Evolutionary conservation across 2,888 invertebrate genomes (phyloP).

Genomic region (Nysson spinosus): DNA sequence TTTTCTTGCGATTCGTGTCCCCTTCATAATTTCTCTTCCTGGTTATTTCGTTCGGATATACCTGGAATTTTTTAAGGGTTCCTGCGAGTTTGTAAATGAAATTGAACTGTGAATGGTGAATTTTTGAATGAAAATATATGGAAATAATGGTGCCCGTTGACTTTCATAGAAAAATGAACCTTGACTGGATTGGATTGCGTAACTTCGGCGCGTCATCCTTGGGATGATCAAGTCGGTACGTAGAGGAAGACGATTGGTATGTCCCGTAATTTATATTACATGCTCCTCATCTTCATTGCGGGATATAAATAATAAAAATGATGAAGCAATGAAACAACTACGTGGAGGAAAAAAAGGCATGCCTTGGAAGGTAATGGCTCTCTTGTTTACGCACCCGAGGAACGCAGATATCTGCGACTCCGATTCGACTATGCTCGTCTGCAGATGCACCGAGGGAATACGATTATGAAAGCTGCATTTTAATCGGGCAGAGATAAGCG

Average conservation of each 20-base stretch:
- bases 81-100: too few relatives aligned
- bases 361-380: not conserved
- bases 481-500: too few relatives aligned
- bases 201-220: conserved; percentile 40
- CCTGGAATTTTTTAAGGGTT: too few relatives aligned
- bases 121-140: conserved; percentile 31
- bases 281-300: conserved; percentile 28
- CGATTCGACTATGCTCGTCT: not conserved
- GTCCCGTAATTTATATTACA: conserved; percentile 52
- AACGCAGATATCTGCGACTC: too few relatives aligned
- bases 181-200: conserved; percentile 42
- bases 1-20: not conserved
- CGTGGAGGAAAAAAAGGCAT: not conserved
- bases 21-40: not conserved
- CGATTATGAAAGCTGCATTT: too few relatives aligned
- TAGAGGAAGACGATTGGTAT: conserved; percentile 30
- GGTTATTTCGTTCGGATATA: not conserved
- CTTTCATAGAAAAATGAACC: conserved; percentile 51
- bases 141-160: conserved; percentile 54
- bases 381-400: not conserved
- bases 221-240: conserved; percentile 28
- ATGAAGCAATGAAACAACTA: conserved; percentile 13
- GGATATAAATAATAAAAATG: conserved; percentile 41
- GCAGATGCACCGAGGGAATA: not conserved
- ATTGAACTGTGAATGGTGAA: conserved; percentile 15